phyloP scores from a whole-genome alignment of 1,140 invertebrate species.

The Nasonia giraulti region DNA sequence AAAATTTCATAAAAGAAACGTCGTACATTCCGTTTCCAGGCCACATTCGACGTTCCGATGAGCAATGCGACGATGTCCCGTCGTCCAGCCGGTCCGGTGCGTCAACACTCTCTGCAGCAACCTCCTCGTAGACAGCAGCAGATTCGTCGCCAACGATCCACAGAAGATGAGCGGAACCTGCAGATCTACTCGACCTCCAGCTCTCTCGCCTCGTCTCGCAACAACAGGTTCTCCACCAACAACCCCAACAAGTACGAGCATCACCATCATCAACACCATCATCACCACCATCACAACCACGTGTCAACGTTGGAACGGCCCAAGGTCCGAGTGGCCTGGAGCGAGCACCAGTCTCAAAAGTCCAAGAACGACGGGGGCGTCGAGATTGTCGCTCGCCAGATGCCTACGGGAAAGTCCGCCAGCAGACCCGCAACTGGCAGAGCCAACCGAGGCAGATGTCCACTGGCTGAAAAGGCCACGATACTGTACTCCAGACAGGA shows the following conservation, averaged over 20 bases:
- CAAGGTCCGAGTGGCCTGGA: conserved; percentile 68
- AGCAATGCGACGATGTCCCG: conserved; percentile 35
- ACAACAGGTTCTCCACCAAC: conserved; percentile 19
- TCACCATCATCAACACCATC: conserved; percentile 7
- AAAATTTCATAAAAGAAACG: too few species aligned
- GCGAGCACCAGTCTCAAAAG: conserved; percentile 54
- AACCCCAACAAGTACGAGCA: conserved; percentile 29
- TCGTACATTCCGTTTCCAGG: neutral
- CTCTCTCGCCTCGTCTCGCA: neutral
- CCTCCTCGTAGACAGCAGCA: conserved; percentile 56
- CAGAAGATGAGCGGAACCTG: conserved; percentile 64
- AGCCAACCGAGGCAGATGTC: conserved; percentile 40
- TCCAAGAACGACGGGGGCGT: conserved; percentile 57
- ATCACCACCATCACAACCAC: conserved; percentile 12
- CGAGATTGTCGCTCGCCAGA: conserved; percentile 67
- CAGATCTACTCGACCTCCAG: conserved; percentile 53
- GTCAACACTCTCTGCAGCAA: conserved; percentile 68
- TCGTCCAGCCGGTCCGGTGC: conserved; percentile 57
- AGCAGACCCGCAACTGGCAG: conserved; percentile 56
- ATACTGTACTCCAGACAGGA: conserved; percentile 75
- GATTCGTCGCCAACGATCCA: conserved; percentile 67
- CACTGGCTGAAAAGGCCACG: conserved; percentile 69
- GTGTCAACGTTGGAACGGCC: conserved; percentile 48
- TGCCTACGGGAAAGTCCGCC: conserved; percentile 58
- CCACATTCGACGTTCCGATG: neutral